Conservation (phyloP, 53 echinoderm and acorn worm species). For the Crossaster papposus region DNA sequence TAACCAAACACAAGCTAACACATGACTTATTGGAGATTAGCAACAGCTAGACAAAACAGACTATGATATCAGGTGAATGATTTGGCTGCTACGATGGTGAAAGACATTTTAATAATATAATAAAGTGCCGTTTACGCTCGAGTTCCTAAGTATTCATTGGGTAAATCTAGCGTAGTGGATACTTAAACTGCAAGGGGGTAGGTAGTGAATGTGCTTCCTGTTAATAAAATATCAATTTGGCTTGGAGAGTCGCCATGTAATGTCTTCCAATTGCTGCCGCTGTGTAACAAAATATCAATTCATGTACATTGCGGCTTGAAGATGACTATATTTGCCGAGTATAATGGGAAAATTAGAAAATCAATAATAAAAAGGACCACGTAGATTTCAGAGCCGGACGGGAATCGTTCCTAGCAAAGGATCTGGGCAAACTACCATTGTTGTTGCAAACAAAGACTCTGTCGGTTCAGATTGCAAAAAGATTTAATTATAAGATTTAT, state of each 20-base stretch:
- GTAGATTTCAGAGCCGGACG: background rate
- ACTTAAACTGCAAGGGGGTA: background rate
- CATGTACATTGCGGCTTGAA: slow-evolving; percentile 15
- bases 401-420: background rate
- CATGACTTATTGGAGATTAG: background rate
- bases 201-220: slow-evolving; percentile 35
- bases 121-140: slow-evolving; percentile 14
- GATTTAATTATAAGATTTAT: background rate
- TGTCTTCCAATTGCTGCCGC: background rate
- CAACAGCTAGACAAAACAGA: background rate
- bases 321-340: background rate
- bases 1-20: slow-evolving; percentile 19
- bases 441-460: slow-evolving; percentile 1
- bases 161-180: slow-evolving; percentile 29
- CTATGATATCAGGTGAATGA: background rate
- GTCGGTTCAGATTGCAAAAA: background rate
- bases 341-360: background rate
- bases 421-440: background rate
- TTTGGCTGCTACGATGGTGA: background rate
- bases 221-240: slow-evolving; percentile 52
- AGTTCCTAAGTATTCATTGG: slow-evolving; percentile 34
- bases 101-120: slow-evolving; percentile 10
- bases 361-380: background rate
- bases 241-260: no score
- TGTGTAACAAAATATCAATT: slow-evolving; percentile 12